Evolutionary conservation across 2,888 invertebrate species (phyloP).

Genomic region (Petrophora chlorosata): DNA sequence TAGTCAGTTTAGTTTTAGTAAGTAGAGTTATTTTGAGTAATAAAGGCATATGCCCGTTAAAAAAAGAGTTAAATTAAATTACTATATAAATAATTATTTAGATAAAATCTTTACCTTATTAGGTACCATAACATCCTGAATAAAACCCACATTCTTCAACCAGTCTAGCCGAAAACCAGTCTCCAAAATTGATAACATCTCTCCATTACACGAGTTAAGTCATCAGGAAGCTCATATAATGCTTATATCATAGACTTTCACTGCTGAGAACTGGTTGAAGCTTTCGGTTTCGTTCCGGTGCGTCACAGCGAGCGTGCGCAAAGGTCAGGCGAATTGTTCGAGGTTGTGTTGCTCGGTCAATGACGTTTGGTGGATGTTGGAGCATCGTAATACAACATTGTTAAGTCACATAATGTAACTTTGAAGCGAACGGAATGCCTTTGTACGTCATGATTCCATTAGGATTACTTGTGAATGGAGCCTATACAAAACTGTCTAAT

Average conservation of each 20-base stretch:
- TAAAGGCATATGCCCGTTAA: too few species aligned
- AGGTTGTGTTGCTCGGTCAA: conserved; percentile 14
- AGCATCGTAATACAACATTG: too few species aligned
- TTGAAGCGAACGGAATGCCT: too few species aligned
- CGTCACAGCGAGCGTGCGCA: neutral
- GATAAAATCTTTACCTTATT: neutral
- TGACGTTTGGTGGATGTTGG: too few species aligned
- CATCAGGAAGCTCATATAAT: conserved; percentile 23
- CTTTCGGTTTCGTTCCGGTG: conserved; percentile 25
- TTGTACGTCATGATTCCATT: too few species aligned
- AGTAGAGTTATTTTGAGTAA: too few species aligned
- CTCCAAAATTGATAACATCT: conserved; percentile 28
- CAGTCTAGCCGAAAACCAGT: conserved; percentile 6
- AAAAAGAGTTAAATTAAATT: too few species aligned
- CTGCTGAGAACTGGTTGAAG: conserved; percentile 7
- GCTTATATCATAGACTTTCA: conserved; percentile 26
- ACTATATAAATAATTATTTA: too few species aligned
- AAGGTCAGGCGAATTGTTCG: conserved; percentile 19
- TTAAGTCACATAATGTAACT: too few species aligned
- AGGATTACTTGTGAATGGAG: too few species aligned
- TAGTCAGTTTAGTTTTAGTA: too few species aligned
- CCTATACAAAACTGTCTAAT: too few species aligned
- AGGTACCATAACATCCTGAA: conserved; percentile 3
- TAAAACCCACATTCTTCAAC: conserved; percentile 1
- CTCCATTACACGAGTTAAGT: conserved; percentile 27